Evolutionary conservation across 2,797 vertebrate species (phyloP), one percentile per base, ranked within the genome.

Genomic region (Coracias cyanogaster): DNA sequence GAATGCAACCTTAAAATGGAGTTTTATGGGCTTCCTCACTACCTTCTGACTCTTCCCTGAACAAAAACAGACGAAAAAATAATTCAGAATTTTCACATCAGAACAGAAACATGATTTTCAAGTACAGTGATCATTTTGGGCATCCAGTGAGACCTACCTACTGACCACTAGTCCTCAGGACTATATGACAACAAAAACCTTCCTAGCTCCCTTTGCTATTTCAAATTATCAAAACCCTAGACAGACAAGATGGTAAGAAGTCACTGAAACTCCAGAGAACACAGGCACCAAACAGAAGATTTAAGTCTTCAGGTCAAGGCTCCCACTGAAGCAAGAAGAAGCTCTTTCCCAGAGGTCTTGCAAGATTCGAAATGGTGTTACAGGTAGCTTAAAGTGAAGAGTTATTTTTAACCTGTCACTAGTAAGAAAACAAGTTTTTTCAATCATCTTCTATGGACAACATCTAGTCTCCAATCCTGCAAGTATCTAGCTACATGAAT

Each of bases 1-100:
- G 91, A 96, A 92, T 37, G 37, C 57, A 95, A 90, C 45, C 86
- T 95, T 96, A 93, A 95, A 96, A 93, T 83, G 81, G 55, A 96
- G 94, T 91, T 97, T 92, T 94, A 96, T 57, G 28, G 33, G 28
- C 29, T 94, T 92, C 62, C 29, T 84, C 33, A 89, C 89, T 69
- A 90, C 74, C 37, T 88, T 80, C 31, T 7, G 2, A 62, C 26
- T 88, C 21, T 58, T 76, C 71, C 52, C 54, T 45, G 39, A 93
- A 67, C 51, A 77, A 78, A 43, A 86, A 60, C 2, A 37, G 41
- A 46, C 31, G 9, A 46, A 72, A 92, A 93, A 84, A 51, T 46
- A 76, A 71, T 29, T 15, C 22, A 73, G n/a, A 61, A 74, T 37
- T 62, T 81, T 48, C 22, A 37, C 22, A 54, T 28, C 13, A 15